Conservation (phyloP, 2,113 vertebrate species). For the Myanophis thanlyinensis region DNA sequence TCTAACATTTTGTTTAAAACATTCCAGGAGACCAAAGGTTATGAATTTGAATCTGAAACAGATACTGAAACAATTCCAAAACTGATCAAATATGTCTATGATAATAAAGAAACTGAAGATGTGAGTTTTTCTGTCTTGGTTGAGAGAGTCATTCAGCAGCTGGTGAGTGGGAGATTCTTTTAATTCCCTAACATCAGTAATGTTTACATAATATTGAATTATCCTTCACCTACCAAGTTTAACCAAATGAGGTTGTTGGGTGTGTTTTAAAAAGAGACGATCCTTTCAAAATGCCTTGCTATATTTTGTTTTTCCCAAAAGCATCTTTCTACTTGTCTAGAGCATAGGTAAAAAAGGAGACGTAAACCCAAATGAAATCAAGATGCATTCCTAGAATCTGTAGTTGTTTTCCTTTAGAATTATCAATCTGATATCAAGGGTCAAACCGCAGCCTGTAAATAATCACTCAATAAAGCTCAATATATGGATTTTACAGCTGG, state of each 20-base stretch:
- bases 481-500: background rate
- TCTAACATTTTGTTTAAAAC: background rate
- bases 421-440: background rate
- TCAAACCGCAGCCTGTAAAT: background rate
- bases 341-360: background rate
- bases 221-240: background rate
- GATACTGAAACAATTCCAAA: conserved; percentile 98
- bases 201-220: background rate
- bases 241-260: background rate
- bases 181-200: background rate
- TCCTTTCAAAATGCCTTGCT: background rate
- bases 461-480: background rate
- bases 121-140: conserved; percentile 88
- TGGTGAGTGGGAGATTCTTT: conserved; percentile 79
- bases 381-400: background rate
- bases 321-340: background rate
- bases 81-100: conserved; percentile 92
- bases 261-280: background rate
- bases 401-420: background rate
- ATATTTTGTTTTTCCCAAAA: background rate
- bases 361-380: background rate
- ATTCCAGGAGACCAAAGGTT: conserved; percentile 89
- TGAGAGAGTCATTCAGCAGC: conserved; percentile 89
- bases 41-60: conserved; percentile 95
- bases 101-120: conserved; percentile 85